Percentiles rank a stretch among this genome's conserved stretches.
Evolutionary conservation across 1,140 invertebrate genomes (phyloP).

Genomic region (Meloidogyne floridensis): DNA sequence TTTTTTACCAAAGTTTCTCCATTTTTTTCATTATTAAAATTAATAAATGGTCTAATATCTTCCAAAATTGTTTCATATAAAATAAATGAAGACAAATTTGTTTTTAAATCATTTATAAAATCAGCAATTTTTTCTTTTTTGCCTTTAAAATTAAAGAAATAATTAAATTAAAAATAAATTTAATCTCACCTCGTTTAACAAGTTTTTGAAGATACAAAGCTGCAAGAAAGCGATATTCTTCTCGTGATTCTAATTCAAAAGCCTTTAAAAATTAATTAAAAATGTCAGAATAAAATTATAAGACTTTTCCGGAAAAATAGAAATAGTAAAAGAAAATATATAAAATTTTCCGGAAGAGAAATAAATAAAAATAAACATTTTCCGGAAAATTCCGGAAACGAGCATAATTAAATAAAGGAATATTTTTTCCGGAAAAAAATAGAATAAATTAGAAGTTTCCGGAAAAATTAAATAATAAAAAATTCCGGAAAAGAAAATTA

Average conservation of each 20-base stretch:
- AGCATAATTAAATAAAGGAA: too few relatives aligned
- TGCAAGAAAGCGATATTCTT: slow-evolving; percentile 18
- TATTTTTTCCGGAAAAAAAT: too few relatives aligned
- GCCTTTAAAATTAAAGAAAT: neutral
- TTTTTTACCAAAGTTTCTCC: too few relatives aligned
- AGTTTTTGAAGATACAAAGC: slow-evolving; percentile 12
- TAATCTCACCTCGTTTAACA: neutral
- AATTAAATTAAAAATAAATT: neutral
- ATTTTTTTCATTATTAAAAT: neutral
- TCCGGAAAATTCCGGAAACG: too few relatives aligned
- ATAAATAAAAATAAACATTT: neutral
- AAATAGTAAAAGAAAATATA: neutral
- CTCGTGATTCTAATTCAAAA: slow-evolving; percentile 23
- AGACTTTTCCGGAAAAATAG: too few relatives aligned
- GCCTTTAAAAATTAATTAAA: slow-evolving; percentile 7
- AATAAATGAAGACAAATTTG: slow-evolving; percentile 8
- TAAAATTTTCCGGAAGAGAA: neutral
- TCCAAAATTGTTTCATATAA: slow-evolving; percentile 10
- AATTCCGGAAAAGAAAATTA: too few relatives aligned
- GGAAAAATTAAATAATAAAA: too few relatives aligned
- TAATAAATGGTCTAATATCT: neutral
- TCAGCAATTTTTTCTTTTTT: slow-evolving; percentile 4
- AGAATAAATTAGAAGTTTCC: too few relatives aligned
- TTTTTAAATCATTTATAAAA: neutral
- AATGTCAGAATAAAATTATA: too few relatives aligned